Percentiles rank a stretch among this genome's conserved stretches.
Evolutionary conservation across 2,113 vertebrate genomes (phyloP).

Genomic region (Halcyon malimbica): DNA sequence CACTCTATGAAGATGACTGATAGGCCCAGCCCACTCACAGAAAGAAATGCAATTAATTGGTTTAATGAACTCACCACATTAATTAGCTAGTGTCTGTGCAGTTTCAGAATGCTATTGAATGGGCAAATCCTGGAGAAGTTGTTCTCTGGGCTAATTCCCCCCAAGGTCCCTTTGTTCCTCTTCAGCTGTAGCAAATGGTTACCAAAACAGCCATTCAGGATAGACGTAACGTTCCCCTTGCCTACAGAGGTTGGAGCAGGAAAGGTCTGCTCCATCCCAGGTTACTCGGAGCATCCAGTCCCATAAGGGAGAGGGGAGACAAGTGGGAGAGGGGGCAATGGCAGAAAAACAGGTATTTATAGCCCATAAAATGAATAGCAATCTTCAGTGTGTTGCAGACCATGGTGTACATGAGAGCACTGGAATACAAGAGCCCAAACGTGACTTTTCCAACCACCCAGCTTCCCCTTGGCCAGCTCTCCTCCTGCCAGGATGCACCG

Average conservation of each 20-base stretch:
- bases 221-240: fast-evolving
- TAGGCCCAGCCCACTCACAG: conserved; percentile 56
- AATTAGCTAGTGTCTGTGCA: conserved; percentile 61
- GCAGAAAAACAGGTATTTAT: neutral
- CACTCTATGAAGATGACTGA: conserved; percentile 63
- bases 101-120: conserved; percentile 35
- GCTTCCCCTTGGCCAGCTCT: neutral
- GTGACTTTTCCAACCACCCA: neutral
- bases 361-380: neutral
- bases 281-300: neutral
- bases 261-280: neutral
- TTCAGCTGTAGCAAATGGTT: neutral
- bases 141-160: neutral
- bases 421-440: neutral
- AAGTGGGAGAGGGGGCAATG: neutral
- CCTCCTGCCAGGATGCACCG: fast-evolving
- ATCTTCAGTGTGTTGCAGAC: neutral
- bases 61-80: conserved; percentile 64
- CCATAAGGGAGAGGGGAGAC: neutral
- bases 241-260: neutral
- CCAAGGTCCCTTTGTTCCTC: neutral
- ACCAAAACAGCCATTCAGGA: neutral
- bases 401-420: neutral
- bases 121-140: conserved; percentile 14
- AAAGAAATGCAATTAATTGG: conserved; percentile 68